phyloP scores from a whole-genome alignment of 2,888 invertebrate genomes.

The Epistrophella euchroma region DNA sequence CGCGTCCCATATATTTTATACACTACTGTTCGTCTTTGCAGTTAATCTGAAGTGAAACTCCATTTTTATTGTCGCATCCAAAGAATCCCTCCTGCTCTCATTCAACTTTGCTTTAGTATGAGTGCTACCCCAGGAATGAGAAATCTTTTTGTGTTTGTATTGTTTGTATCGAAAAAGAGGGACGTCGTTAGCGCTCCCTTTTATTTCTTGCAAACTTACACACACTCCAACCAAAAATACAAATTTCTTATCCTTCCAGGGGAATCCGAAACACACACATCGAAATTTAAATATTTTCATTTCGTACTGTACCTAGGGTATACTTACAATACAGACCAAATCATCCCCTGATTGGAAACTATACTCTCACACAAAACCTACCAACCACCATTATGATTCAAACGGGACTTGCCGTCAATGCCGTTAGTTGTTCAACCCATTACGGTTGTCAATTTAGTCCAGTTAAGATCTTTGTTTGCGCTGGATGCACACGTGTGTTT shows the following conservation, averaged over 20 bases:
- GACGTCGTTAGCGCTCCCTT: slow-evolving; percentile 70
- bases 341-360: slow-evolving; percentile 67
- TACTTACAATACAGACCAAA: slow-evolving; percentile 39
- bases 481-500: slow-evolving; percentile 54
- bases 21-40: slow-evolving; percentile 59
- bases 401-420: slow-evolving; percentile 35
- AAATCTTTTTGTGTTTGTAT: slow-evolving; percentile 27
- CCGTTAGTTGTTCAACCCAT: slow-evolving; percentile 70
- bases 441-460: slow-evolving; percentile 59
- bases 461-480: slow-evolving; percentile 67
- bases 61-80: slow-evolving; percentile 61
- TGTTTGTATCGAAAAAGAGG: slow-evolving; percentile 61
- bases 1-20: slow-evolving; percentile 14
- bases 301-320: slow-evolving; percentile 58
- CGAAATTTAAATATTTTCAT: slow-evolving; percentile 33
- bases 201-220: slow-evolving; percentile 15
- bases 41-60: slow-evolving; percentile 57
- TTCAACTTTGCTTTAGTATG: slow-evolving; percentile 38
- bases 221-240: slow-evolving; percentile 11
- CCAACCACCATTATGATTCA: slow-evolving; percentile 66
- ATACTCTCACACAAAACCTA: slow-evolving; percentile 32
- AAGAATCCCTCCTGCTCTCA: slow-evolving; percentile 40
- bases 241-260: slow-evolving; percentile 36
- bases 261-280: slow-evolving; percentile 18
- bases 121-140: slow-evolving; percentile 38